Percentiles rank a stretch among this genome's conserved stretches.
Conservation (phyloP, 1,140 invertebrate species). For the Polypedilum pembai region DNA sequence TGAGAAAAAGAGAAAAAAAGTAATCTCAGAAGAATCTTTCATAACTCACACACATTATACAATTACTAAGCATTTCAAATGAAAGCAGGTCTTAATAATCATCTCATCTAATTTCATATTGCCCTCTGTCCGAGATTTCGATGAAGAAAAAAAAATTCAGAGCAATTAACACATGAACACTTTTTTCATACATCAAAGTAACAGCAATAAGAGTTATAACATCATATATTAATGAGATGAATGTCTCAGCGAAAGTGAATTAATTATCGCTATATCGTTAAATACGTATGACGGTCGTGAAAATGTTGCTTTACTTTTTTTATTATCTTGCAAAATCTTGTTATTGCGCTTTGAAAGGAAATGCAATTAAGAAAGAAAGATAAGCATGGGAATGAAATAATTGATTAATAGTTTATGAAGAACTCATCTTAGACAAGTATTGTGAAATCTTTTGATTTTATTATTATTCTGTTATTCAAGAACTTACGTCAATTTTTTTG, state of each 20-base stretch:
- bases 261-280: conserved; percentile 7
- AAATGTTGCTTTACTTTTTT: too few species aligned
- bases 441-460: too few species aligned
- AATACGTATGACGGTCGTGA: background rate
- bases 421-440: too few species aligned
- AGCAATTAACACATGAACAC: conserved; percentile 22
- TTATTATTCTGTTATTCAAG: too few species aligned
- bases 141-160: conserved; percentile 17
- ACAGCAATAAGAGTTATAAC: too few species aligned
- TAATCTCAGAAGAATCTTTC: background rate
- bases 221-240: background rate
- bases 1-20: background rate
- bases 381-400: too few species aligned
- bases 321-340: too few species aligned
- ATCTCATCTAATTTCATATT: background rate
- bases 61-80: background rate
- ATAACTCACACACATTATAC: background rate
- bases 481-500: too few species aligned
- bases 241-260: conserved; percentile 16
- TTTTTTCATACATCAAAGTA: too few species aligned
- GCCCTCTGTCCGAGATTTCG: background rate
- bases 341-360: too few species aligned
- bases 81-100: background rate
- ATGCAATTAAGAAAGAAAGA: too few species aligned
- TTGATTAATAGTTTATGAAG: too few species aligned